Base-by-base conservation (phyloP, 2,797 vertebrate genomes). In the Clarias platycephalus region DNA sequence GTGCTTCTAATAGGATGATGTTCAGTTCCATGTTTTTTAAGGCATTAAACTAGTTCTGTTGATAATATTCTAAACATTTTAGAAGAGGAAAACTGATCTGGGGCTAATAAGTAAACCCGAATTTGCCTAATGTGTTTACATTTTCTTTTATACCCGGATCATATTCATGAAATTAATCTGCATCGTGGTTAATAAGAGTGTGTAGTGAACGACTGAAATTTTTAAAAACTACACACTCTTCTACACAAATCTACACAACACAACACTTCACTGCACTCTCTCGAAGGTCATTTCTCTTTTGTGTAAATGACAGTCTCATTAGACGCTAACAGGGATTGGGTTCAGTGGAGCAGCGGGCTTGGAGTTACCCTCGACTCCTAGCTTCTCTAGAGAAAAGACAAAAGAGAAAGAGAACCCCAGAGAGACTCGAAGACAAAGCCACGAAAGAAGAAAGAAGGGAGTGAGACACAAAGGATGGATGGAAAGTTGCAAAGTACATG, bases 241-340 rank as follows among this genome's bases (percentile, higher is more conserved):
- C 49, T 60, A 68, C 77, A 76, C 53, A 76, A 53, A 70, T n/a
- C n/a, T n/a, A 53, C 44, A 80, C 13, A 81, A 63, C 44, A 81
- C 13, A 81, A 85, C 10, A 26, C 12, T 24, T 40, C 31, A 81
- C 60, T 75, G 79, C 71, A 68, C 24, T 18, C 44, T 49, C 63
- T 49, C 37, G 18, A 71, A 44, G 63, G n/a, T 66, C 58, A 66
- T 26, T 55, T 63, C 44, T 55, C 44, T 55, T 66, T 80, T 66
- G 62, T 80, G 70, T 67, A 72, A 75, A 71, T 66, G 60, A 74
- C 79, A 67, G 40, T 64, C 79, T 85, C 70, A 76, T 81, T 85
- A 81, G 79, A 74, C 44, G 28, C 49, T n/a, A 85, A 76, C 71
- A 76, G 79, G 63, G 71, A 55, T 62, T 66, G 57, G 62, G 80